Conservation (phyloP, 2,888 invertebrate species). For the Odontocerum albicorne region DNA sequence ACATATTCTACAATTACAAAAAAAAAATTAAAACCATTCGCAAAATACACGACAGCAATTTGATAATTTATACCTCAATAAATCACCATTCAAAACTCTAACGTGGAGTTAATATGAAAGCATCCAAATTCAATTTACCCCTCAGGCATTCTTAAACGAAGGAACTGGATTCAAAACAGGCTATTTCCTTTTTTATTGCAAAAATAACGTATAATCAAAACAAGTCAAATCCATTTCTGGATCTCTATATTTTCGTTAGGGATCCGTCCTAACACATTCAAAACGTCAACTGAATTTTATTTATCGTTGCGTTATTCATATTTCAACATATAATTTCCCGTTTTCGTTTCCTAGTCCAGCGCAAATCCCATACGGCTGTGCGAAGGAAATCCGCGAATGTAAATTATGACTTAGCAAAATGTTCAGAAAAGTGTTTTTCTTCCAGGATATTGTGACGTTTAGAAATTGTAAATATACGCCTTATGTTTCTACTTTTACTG, state of each 20-base stretch:
- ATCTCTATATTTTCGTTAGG: conserved; percentile 11
- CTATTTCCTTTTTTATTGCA: too few relatives aligned
- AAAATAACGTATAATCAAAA: not conserved
- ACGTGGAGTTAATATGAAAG: too few relatives aligned
- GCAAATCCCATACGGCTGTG: conserved; percentile 17
- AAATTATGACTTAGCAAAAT: conserved; percentile 10
- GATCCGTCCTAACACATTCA: conserved; percentile 2
- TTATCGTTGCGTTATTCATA: conserved; percentile 29
- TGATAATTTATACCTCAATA: too few relatives aligned
- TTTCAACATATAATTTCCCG: conserved; percentile 32
- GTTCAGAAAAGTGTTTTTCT: conserved; percentile 16
- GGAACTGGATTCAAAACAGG: too few relatives aligned
- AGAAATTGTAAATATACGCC: too few relatives aligned
- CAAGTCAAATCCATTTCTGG: conserved; percentile 8
- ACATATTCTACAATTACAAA: too few relatives aligned
- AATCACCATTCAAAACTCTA: too few relatives aligned
- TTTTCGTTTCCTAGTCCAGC: conserved; percentile 25
- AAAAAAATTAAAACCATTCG: too few relatives aligned
- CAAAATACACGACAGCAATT: too few relatives aligned
- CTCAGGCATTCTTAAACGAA: too few relatives aligned
- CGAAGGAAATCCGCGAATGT: conserved; percentile 28
- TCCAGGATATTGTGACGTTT: conserved; percentile 8
- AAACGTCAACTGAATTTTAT: conserved; percentile 24
- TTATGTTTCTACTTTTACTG: too few relatives aligned
- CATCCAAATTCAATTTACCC: too few relatives aligned